A percentile compares a stretch with the other conserved stretches of the same genome.
These are phyloP conservation scores for Chloroclysta siterata DNA, from an alignment of 2,888 invertebrate species.

Conservation along the genomic window DNA sequence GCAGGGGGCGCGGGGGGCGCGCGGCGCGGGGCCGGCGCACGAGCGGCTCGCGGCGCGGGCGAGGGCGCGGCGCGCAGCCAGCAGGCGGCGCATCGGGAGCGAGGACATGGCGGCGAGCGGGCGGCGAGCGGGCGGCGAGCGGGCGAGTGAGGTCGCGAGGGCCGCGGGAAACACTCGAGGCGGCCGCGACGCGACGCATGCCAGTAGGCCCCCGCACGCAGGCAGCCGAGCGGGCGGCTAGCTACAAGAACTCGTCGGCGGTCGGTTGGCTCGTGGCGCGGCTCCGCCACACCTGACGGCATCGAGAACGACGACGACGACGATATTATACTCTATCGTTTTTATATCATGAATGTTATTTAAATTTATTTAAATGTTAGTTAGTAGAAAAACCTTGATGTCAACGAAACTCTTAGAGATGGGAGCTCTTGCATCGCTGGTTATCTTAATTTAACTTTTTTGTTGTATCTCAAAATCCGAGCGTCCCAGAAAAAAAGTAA, in stretches of 20 bases:
- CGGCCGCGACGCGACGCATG: background rate
- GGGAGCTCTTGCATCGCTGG: too few species aligned
- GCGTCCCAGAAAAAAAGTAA: too few species aligned
- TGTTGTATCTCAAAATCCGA: too few species aligned
- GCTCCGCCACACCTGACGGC: slow-evolving; percentile 17
- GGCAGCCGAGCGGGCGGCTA: background rate
- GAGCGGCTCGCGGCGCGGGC: slow-evolving; percentile 31
- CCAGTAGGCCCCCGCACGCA: slow-evolving; percentile 28
- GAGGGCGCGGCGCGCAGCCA: slow-evolving; percentile 29
- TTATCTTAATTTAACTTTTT: too few species aligned
- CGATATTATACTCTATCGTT: too few species aligned
- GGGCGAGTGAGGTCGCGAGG: slow-evolving; percentile 17
- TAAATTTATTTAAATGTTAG: too few species aligned
- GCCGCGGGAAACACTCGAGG: slow-evolving; percentile 27
- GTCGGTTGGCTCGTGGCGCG: slow-evolving; percentile 6
- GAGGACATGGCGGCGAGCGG: slow-evolving; percentile 9
- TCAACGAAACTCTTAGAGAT: too few species aligned
- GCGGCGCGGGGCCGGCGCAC: slow-evolving; percentile 35
- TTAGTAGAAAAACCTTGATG: too few species aligned
- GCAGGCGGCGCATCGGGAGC: slow-evolving; percentile 23
- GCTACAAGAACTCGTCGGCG: too few species aligned
- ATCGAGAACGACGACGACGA: background rate
- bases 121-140: background rate
- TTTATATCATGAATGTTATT: too few species aligned
- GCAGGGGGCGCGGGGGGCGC: slow-evolving; percentile 39